Evolutionary conservation across 2,888 invertebrate species (phyloP).

Genomic region (Brachynemurus nebulosus): DNA sequence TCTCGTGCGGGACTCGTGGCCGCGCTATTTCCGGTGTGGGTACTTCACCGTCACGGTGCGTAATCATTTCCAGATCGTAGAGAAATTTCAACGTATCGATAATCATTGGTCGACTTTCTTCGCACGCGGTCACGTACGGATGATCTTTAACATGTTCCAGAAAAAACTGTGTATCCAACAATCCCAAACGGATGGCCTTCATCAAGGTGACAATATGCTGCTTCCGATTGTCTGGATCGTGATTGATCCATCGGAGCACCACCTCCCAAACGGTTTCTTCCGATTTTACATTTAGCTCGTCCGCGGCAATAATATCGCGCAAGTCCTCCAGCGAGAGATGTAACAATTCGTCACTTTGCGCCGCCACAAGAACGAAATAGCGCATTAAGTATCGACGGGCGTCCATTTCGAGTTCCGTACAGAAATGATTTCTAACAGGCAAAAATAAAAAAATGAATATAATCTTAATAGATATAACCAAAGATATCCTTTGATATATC

Average conservation of each 20-base stretch:
- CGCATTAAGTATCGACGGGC: constrained; percentile 58
- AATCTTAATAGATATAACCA: too few relatives aligned
- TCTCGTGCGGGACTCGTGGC: constrained; percentile 76
- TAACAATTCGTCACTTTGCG: constrained; percentile 60
- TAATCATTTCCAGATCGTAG: constrained; percentile 83
- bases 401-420: constrained; percentile 52
- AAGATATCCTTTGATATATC: too few relatives aligned
- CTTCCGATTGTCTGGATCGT: constrained; percentile 57
- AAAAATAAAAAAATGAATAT: too few relatives aligned
- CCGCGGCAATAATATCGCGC: constrained; percentile 60
- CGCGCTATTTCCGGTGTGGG: constrained; percentile 72
- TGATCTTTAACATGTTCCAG: constrained; percentile 82
- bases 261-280: constrained; percentile 82
- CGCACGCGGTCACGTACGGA: constrained; percentile 68
- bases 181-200: constrained; percentile 65
- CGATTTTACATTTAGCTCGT: constrained; percentile 74
- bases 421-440: constrained; percentile 48
- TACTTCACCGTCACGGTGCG: constrained; percentile 62
- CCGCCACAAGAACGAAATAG: constrained; percentile 60
- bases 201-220: constrained; percentile 62
- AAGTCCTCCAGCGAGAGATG: constrained; percentile 59
- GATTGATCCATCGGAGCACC: constrained; percentile 75
- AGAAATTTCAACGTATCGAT: constrained; percentile 84
- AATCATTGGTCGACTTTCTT: constrained; percentile 73
- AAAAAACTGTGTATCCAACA: constrained; percentile 81